These are phyloP conservation scores for Nomada ferruginata DNA, from an alignment of 2,888 invertebrate genomes.

Conservation along the genomic window DNA sequence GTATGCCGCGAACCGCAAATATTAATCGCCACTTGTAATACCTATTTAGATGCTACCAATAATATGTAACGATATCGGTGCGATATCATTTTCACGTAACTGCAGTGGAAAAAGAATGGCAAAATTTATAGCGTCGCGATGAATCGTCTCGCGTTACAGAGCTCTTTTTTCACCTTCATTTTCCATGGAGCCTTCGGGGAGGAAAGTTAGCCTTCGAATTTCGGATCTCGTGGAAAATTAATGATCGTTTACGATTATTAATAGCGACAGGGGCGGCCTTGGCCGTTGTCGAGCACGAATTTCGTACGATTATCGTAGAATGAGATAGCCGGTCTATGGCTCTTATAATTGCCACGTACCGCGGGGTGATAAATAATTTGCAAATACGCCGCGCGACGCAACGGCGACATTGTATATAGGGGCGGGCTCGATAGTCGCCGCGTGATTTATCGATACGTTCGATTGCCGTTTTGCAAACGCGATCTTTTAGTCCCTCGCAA, in stretches of 20 bases:
- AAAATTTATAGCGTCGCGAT: no score
- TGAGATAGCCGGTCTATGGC: slow-evolving; percentile 41
- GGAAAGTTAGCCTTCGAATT: background rate
- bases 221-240: slow-evolving; percentile 11
- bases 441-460: slow-evolving; percentile 64
- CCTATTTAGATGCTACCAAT: no score
- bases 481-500: slow-evolving; percentile 34
- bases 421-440: slow-evolving; percentile 34
- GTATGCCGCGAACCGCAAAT: no score
- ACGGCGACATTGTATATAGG: slow-evolving; percentile 39
- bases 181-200: background rate
- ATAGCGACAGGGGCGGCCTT: slow-evolving; percentile 27
- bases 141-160: no score
- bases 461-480: slow-evolving; percentile 55
- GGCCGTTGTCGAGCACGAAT: slow-evolving; percentile 29
- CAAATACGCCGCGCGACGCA: slow-evolving; percentile 36
- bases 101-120: no score
- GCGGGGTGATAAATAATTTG: slow-evolving; percentile 64
- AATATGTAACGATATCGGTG: no score
- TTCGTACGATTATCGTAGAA: slow-evolving; percentile 53
- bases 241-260: slow-evolving; percentile 45
- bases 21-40: no score
- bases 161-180: background rate
- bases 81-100: no score
- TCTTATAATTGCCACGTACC: slow-evolving; percentile 61